phyloP scores from a whole-genome alignment of 2,113 vertebrate genomes.

The human region GRCh38 chrX:69151001-69151500 shows the following conservation, averaged over 20 bases:
- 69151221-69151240: constrained; percentile 55
- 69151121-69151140: constrained; percentile 30
- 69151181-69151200: constrained; percentile 17
- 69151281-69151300: background rate
- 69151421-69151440: background rate
- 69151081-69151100: background rate
- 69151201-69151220: constrained; percentile 37
- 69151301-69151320: constrained; percentile 23
- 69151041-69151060: background rate
- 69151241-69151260: constrained; percentile 48
- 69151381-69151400: constrained; percentile 12
- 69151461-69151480: background rate
- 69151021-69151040: background rate
- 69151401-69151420: background rate
- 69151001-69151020: constrained; percentile 63
- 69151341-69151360: background rate
- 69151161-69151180: background rate
- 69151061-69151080: constrained; percentile 4
- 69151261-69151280: constrained; percentile 46
- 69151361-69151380: background rate
- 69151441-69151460: background rate
- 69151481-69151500: background rate
- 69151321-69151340: constrained; percentile 27
- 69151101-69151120: constrained; percentile 24
- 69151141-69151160: constrained; percentile 38